Conservation (phyloP, 2,888 invertebrate genomes). For the Rutpela maculata region DNA sequence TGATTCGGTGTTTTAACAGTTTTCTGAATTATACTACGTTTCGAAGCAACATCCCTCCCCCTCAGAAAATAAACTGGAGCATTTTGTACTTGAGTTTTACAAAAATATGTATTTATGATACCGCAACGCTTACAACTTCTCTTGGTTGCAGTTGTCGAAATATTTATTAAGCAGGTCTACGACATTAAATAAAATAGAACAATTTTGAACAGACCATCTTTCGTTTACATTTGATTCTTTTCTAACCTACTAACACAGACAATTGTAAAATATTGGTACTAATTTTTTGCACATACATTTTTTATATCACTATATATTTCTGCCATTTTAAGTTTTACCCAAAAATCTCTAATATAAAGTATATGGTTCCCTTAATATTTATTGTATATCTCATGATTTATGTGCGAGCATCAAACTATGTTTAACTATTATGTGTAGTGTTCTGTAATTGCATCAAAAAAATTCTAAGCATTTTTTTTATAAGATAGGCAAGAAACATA, state of each 20-base stretch:
- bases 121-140: background rate
- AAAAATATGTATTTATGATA: background rate
- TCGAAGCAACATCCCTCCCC: background rate
- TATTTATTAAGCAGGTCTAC: background rate
- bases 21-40: slow-evolving; percentile 7
- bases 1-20: slow-evolving; percentile 31
- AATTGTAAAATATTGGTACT: too few species aligned
- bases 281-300: too few species aligned
- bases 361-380: background rate
- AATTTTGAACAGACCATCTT: too few species aligned
- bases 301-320: too few species aligned
- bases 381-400: background rate
- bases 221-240: too few species aligned
- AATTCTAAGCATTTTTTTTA: background rate
- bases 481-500: too few species aligned
- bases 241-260: too few species aligned
- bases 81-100: background rate
- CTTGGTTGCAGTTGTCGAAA: background rate
- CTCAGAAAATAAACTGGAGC: background rate
- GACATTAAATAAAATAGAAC: background rate
- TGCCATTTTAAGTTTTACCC: background rate
- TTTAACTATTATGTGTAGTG: background rate
- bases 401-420: background rate
- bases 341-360: background rate
- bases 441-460: background rate